A percentile compares a stretch with the other conserved stretches of the same genome.
phyloP scores from a whole-genome alignment of 2,113 vertebrate species.

The Solenodon paradoxus region DNA sequence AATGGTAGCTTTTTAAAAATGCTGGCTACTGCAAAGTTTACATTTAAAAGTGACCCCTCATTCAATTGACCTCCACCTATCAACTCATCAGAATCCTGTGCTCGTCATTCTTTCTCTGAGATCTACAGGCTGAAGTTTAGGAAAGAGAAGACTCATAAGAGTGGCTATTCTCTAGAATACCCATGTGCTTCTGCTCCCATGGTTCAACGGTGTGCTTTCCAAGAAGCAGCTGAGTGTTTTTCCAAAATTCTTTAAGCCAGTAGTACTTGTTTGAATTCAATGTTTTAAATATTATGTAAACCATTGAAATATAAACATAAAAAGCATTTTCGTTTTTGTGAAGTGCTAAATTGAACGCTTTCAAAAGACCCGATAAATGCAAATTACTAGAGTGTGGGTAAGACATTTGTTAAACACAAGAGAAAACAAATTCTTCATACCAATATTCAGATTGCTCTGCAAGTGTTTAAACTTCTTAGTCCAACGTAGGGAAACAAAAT shows the following conservation, averaged over 20 bases:
- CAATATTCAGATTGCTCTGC: not conserved
- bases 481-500: not conserved
- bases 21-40: not conserved
- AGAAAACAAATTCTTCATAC: not conserved
- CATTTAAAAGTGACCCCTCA: not conserved
- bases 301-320: not conserved
- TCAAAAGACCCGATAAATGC: not conserved
- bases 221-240: not conserved
- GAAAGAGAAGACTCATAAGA: fast-evolving
- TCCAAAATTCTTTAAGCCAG: not conserved
- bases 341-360: not conserved
- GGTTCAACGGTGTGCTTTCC: not conserved
- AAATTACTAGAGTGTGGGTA: not conserved
- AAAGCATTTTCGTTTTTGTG: not conserved
- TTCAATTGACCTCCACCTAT: not conserved
- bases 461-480: not conserved
- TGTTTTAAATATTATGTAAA: not conserved
- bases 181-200: not conserved
- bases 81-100: not conserved
- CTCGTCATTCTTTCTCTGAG: not conserved
- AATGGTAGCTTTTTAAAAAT: not conserved
- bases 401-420: not conserved
- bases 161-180: not conserved
- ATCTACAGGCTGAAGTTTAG: fast-evolving
- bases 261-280: not conserved